phyloP scores from a whole-genome alignment of 2,113 vertebrate species.

The Mystacornis crossleyi region DNA sequence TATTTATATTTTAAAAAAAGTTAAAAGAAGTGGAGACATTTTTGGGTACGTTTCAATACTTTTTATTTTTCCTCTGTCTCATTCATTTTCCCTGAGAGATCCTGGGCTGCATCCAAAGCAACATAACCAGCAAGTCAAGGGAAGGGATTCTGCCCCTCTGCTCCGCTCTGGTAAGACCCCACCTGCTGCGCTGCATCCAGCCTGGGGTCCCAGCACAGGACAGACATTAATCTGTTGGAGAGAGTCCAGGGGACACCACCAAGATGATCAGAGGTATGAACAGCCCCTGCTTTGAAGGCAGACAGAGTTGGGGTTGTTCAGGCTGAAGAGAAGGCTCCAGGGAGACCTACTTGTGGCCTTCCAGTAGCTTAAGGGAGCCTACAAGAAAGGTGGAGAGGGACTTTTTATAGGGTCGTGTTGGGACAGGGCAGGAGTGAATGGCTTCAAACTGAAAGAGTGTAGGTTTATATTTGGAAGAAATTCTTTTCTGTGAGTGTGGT shows the following conservation, averaged over 20 bases:
- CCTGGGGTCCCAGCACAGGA: not conserved
- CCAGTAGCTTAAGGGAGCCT: not conserved
- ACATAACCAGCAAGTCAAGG: not conserved
- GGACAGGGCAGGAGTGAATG: not conserved
- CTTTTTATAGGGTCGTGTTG: not conserved
- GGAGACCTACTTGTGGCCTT: not conserved
- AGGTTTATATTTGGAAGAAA: not conserved
- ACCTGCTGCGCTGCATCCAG: not conserved
- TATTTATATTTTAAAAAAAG: fast-evolving
- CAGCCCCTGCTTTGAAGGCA: not conserved
- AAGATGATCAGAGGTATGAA: not conserved
- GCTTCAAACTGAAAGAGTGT: not conserved
- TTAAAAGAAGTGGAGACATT: fast-evolving
- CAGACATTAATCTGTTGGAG: fast-evolving
- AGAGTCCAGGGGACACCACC: fast-evolving
- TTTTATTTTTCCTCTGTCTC: not conserved
- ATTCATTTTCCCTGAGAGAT: not conserved
- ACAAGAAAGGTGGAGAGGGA: not conserved
- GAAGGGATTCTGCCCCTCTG: not conserved
- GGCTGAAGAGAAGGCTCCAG: not conserved
- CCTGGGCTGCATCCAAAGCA: not conserved
- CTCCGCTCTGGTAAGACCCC: not conserved
- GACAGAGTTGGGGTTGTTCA: not conserved
- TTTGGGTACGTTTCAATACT: not conserved
- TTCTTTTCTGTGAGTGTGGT: not conserved